Conservation (phyloP, 2,113 vertebrate species). For the Cyprinus carpio region DNA sequence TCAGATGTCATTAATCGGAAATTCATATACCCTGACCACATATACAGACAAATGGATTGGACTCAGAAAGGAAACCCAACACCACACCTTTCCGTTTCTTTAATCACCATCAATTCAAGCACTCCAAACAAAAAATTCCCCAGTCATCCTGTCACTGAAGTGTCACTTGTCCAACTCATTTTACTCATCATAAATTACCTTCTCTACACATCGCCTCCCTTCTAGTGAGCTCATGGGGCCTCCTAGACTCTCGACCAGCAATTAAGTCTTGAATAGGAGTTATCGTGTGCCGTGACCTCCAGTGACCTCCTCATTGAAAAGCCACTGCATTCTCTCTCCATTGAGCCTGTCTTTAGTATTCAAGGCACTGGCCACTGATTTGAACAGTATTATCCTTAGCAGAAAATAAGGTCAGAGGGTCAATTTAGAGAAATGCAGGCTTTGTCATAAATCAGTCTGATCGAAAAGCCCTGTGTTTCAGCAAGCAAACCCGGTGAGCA, state of each 20-base stretch:
- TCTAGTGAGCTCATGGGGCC: slow-evolving; percentile 40
- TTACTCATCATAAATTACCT: slow-evolving; percentile 42
- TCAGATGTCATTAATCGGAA: background rate
- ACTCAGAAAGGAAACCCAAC: background rate
- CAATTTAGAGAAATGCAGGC: slow-evolving; percentile 37
- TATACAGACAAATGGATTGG: background rate
- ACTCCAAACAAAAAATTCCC: slow-evolving; percentile 3
- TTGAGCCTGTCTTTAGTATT: slow-evolving; percentile 44
- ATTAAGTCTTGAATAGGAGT: slow-evolving; percentile 60
- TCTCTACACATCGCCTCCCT: slow-evolving; percentile 28
- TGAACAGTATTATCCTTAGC: slow-evolving; percentile 44
- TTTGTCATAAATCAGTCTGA: slow-evolving; percentile 49
- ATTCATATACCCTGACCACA: background rate
- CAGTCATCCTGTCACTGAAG: slow-evolving; percentile 10
- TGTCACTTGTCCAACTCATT: slow-evolving; percentile 41
- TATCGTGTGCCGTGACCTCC: slow-evolving; percentile 52
- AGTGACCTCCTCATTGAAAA: slow-evolving; percentile 52
- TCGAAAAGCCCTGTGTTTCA: slow-evolving; percentile 4
- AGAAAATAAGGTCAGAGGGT: slow-evolving; percentile 50
- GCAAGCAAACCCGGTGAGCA: background rate
- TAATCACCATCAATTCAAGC: slow-evolving; percentile 26
- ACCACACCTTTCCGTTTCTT: background rate
- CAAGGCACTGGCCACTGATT: slow-evolving; percentile 44
- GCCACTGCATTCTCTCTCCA: slow-evolving; percentile 36
- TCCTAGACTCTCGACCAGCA: slow-evolving; percentile 51